These are phyloP conservation scores for Glaucomys volans DNA, from an alignment of 2,113 vertebrate genomes.

Conservation along the genomic window DNA sequence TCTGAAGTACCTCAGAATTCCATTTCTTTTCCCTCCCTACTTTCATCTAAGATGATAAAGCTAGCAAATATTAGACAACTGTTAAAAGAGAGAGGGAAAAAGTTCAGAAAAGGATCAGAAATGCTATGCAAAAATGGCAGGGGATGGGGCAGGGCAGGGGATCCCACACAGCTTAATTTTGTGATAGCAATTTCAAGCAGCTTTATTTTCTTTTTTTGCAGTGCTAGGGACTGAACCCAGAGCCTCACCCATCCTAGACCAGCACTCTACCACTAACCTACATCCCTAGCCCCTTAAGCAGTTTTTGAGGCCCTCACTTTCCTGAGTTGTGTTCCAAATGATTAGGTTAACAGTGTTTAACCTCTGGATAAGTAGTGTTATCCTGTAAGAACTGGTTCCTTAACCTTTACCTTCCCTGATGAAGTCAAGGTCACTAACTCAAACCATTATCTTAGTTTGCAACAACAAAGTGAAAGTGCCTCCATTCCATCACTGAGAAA, in stretches of 20 bases:
- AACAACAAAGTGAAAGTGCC: background rate
- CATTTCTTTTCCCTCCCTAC: background rate
- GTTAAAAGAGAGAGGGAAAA: background rate
- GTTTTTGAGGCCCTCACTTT: background rate
- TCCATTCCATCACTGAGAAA: background rate
- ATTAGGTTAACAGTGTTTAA: background rate
- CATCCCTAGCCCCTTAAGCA: background rate
- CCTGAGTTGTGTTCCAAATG: constrained; percentile 28
- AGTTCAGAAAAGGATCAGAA: background rate
- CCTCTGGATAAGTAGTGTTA: background rate
- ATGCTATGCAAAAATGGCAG: background rate
- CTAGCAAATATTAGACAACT: background rate
- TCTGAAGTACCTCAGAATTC: background rate
- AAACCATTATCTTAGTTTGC: constrained; percentile 24
- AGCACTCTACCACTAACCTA: background rate
- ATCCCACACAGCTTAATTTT: background rate
- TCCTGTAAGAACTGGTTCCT: background rate
- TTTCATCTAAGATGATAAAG: background rate
- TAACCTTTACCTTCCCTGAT: background rate
- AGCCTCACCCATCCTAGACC: background rate
- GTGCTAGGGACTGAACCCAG: background rate
- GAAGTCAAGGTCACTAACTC: constrained; percentile 18
- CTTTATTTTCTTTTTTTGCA: background rate
- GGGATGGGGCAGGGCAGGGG: background rate
- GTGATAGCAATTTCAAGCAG: background rate